Percentiles rank a stretch among this genome's conserved stretches.
phyloP scores from a whole-genome alignment of 2,797 vertebrate genomes.

The Zalophus californianus region DNA sequence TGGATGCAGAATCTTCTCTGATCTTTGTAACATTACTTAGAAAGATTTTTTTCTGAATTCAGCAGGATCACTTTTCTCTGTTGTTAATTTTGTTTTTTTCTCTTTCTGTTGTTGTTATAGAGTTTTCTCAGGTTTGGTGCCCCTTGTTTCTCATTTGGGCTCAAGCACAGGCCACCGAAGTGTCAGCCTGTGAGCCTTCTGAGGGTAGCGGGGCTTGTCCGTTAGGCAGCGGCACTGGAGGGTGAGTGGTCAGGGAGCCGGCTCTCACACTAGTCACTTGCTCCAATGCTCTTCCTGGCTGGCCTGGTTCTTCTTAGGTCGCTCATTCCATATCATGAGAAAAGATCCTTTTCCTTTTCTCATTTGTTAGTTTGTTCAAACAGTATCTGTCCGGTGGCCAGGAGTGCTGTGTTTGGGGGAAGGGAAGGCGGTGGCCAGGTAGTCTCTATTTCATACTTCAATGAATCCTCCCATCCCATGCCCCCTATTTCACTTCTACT shows the following conservation, averaged over 20 bases:
- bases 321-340: background rate
- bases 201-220: background rate
- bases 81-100: background rate
- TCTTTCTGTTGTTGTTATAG: background rate
- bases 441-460: background rate
- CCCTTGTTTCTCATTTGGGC: background rate
- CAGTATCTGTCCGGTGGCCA: background rate
- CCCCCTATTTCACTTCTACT: background rate
- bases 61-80: background rate
- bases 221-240: background rate
- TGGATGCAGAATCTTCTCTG: background rate
- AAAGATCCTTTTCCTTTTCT: background rate
- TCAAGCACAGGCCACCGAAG: background rate
- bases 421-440: too few relatives aligned
- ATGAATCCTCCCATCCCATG: background rate
- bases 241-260: background rate
- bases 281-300: background rate
- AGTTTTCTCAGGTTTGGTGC: background rate
- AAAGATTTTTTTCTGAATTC: background rate
- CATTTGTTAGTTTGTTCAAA: background rate
- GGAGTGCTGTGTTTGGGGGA: background rate
- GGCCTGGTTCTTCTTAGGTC: background rate
- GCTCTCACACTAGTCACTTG: background rate
- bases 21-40: background rate
- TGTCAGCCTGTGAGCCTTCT: background rate